Base-by-base conservation (phyloP, 2,113 vertebrate genomes). In the Tachysurus vachellii region DNA sequence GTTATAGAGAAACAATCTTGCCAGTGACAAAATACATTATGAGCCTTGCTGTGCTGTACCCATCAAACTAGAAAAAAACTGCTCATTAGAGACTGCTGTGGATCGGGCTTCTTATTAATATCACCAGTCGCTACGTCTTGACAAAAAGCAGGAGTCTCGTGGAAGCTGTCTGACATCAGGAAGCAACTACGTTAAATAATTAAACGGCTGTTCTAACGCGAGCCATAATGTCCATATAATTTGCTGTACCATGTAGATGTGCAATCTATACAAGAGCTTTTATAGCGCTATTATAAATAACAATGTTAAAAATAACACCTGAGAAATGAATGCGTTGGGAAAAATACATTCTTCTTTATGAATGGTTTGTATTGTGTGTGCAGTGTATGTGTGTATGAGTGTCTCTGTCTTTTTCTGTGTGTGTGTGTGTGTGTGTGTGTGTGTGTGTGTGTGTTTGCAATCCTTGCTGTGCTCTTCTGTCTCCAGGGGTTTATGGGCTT, bases 161-260 rank as follows among this genome's bases (percentile, higher is more conserved):
- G 56, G 26, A 87, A 81, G 66, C 54, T 50, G 53, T 87, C 76
- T 86, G 76, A 68, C 47, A 75, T 57, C 70, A 68, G 75, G 76
- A 80, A 68, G 85, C 75, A 68, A 42, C 75, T 53, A 80, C 56
- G n/a, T 16, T 80, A 57, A 62, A 68, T 79, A 54, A 86, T 86
- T 68, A 21, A 84, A 83, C 1, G 10, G 28, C 13, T 68, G 1
- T 64, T 80, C 28, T 80, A 64, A 76, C 47, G 36, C 75, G 53
- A 56, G 28, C 0, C 47, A 61, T 75, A 53, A 77, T 19, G 21
- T 64, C n/a, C 28, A 36, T 54, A 42, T 85, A 44, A 68, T 47
- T 85, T 26, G 23, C 59, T 54, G 82, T 71, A 71, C n/a, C 19
- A 5, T 59, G 4, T 26, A 70, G 16, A 70, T 28, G 9, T 36